These are phyloP conservation scores for Bembecia ichneumoniformis DNA, from an alignment of 2,888 invertebrate species.

Conservation along the genomic window DNA sequence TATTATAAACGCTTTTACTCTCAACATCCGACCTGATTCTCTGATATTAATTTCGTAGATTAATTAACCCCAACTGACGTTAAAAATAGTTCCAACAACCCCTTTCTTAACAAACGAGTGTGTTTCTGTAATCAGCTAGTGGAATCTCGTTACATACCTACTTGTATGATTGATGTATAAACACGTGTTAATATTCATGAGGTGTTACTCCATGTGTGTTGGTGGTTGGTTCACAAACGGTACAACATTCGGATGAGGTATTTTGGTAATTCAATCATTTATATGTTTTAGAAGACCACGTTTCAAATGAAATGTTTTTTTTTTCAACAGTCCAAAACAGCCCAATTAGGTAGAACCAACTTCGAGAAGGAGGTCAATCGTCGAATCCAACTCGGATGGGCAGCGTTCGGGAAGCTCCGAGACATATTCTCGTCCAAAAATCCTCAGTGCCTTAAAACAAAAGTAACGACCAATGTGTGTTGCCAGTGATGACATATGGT, in stretches of 20 bases:
- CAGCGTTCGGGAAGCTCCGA: too few relatives aligned
- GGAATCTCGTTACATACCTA: constrained; percentile 27
- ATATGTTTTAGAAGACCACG: too few relatives aligned
- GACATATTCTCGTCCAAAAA: too few relatives aligned
- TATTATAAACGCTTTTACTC: neutral
- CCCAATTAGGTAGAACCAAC: too few relatives aligned
- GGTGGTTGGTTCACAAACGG: neutral
- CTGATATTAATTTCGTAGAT: neutral
- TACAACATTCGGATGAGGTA: neutral
- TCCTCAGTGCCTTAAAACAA: too few relatives aligned
- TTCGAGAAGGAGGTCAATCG: too few relatives aligned
- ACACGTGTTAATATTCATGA: constrained; percentile 62
- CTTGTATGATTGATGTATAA: constrained; percentile 56
- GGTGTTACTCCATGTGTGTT: constrained; percentile 34
- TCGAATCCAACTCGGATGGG: too few relatives aligned
- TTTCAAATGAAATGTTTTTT: too few relatives aligned
- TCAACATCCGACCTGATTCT: neutral
- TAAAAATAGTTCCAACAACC: constrained; percentile 13
- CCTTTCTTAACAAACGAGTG: constrained; percentile 37
- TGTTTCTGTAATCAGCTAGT: constrained; percentile 23
- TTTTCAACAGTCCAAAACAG: too few relatives aligned
- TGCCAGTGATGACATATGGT: too few relatives aligned
- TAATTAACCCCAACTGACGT: neutral
- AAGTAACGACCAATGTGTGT: too few relatives aligned
- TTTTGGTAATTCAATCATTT: too few relatives aligned